These are phyloP conservation scores for Rambutsinella grinnellia DNA, from an alignment of 2,888 invertebrate genomes.

Conservation along the genomic window DNA sequence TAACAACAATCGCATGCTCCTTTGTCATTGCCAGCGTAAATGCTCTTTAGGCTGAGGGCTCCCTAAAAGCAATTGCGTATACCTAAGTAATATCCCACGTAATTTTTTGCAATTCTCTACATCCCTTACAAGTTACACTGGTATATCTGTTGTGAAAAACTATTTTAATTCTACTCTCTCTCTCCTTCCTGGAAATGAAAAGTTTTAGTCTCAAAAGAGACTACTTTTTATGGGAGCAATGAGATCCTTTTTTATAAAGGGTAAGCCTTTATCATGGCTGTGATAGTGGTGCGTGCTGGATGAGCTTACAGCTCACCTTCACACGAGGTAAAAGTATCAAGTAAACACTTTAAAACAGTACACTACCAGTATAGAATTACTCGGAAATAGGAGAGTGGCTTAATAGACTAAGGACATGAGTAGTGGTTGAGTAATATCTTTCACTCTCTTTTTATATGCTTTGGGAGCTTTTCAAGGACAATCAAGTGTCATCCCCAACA, in stretches of 20 bases:
- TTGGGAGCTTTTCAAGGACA: not conserved
- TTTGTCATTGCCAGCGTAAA: conserved; percentile 16
- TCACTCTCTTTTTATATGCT: not conserved
- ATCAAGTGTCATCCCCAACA: not conserved
- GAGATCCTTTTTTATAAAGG: not conserved
- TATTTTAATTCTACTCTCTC: conserved; percentile 1
- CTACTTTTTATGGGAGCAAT: not conserved
- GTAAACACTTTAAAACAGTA: not conserved
- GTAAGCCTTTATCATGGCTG: not conserved
- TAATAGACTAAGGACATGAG: not conserved
- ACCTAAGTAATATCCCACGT: too few relatives aligned
- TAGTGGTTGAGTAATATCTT: not conserved
- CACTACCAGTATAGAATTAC: not conserved
- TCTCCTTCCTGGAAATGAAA: not conserved
- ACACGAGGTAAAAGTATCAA: not conserved
- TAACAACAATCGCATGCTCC: conserved; percentile 10
- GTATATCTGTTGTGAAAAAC: not conserved
- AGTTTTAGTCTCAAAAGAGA: not conserved
- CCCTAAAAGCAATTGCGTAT: too few relatives aligned
- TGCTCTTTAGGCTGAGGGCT: too few relatives aligned
- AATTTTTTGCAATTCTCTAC: not conserved
- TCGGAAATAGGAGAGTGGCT: not conserved
- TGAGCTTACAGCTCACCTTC: not conserved
- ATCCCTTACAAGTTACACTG: too few relatives aligned
- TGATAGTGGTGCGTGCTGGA: not conserved